Base-by-base conservation (phyloP, 2,888 invertebrate species). In the Andrena bicolor region DNA sequence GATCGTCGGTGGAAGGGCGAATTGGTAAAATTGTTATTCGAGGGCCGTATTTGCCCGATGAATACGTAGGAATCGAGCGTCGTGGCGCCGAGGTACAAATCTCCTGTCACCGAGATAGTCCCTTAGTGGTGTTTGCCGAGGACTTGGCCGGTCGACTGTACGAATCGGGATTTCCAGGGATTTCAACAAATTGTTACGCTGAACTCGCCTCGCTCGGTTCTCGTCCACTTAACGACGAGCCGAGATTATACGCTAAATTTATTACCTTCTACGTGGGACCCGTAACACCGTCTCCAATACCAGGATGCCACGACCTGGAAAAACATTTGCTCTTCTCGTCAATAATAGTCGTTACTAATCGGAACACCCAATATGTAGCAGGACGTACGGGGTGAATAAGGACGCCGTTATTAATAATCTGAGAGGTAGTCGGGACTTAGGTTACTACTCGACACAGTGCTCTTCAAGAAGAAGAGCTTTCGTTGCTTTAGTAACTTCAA, bases 91-190 rank as follows among this genome's bases (percentile, higher is more conserved):
- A 66, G 68, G 87, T 86, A 88, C 88, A 86, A 88, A 88, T 88
- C 88, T 88, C 85, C 86, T 86, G 88, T 88, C 86, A 81, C 83
- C 87, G 61, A 80, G 86, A 87, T 85, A 86, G 82, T 85, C 83
- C 82, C 86, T 86, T 86, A 84, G 86, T 78, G 87, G 86, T 87
- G 86, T 88, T 88, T 87, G 87, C 86, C 85, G 77, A 86, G 87
- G 83, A 88, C 82, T 87, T 80, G 86, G 82, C 73, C 70, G 78
- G 76, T 82, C 83, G 84, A 81, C 86, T 80, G 80, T 66, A 72
- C 82, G 83, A 72, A 84, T 84, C 84, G 83, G 88, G 88, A 88
- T 88, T 88, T 85, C 84, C 69, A 68, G 83, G 87, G 88, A 88
- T 88, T 85, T 86, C 83, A 86, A 85, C 87, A 83, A 88, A 88